Base-by-base conservation (phyloP, 2,113 vertebrate genomes). In the Mellivora capensis region DNA sequence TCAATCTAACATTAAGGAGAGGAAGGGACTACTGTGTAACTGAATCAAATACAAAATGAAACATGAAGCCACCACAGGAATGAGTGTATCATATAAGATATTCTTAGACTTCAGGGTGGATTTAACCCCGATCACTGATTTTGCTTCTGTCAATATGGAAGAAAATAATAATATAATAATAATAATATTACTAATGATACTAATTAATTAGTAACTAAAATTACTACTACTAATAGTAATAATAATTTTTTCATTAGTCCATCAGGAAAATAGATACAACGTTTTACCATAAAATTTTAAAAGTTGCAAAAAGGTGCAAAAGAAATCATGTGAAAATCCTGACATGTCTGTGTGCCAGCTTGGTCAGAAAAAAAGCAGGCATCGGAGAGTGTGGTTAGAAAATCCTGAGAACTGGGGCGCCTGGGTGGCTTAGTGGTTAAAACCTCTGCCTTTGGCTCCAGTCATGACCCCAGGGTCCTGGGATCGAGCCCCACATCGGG, bases 1-100 rank as follows among this genome's bases (percentile, higher is more conserved):
- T 57, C 62, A 93, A 25, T 59, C 62, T 90, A 59, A 96, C 93
- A 91, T 89, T 91, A 92, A 91, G 85, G 57, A 86, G 29, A 89
- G 34, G 62, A 96, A 64, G 59, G 79, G 37, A 9, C 12, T 57
- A 34, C 20, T 25, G 42, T 34, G n/a, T 90, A 89, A 80, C n/a
- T 29, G 31, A 95, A 54, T 72, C 62, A 77, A 90, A 94, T n/a
- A 71, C 13, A 81, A 90, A 96, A 61, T 1, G 34, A 52, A 74
- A 94, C 18, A 12, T 67, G 81, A 91, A 93, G 18, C 44, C 83
- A 67, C 31, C 34, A 47, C 8, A 91, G 72, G 52, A 72, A 82
- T 44, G 37, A 59, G 77, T 47, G 61, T 7, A 3, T 12, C 62
- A 1, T 79, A 54, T 39, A 71, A 80, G 76, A 49, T 23, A 57